Conservation (phyloP, 2,797 vertebrate species). For the Xenops minutus region DNA sequence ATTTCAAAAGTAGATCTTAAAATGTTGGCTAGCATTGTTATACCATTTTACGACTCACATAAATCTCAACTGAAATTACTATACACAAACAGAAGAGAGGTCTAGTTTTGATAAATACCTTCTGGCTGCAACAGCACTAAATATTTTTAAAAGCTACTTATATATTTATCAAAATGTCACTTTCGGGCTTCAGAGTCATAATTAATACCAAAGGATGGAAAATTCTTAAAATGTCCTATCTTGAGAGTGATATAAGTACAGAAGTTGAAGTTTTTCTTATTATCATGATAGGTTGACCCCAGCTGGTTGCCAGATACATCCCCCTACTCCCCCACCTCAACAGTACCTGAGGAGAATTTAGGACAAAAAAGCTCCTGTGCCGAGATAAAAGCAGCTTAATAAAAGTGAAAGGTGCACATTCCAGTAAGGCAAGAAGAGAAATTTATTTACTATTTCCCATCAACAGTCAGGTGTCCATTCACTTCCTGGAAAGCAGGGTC, state of each 20-base stretch:
- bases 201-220: not conserved
- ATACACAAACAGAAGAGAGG: not conserved
- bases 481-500: not conserved
- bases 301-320: not conserved
- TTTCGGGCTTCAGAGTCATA: not conserved
- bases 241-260: not conserved
- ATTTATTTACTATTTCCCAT: not conserved
- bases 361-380: not conserved
- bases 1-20: not conserved
- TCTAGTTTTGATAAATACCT: not conserved
- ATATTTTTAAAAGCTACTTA: not conserved
- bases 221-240: not conserved
- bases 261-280: not conserved
- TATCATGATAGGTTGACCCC: not conserved
- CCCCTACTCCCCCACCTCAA: not conserved
- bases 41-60: not conserved
- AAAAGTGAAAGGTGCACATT: not conserved
- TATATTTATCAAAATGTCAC: not conserved
- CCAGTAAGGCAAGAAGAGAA: not conserved
- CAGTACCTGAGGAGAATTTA: not conserved
- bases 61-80: not conserved
- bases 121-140: not conserved
- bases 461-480: not conserved
- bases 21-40: not conserved
- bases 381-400: not conserved